phyloP scores from a whole-genome alignment of 2,797 vertebrate genomes.

The Allobates femoralis region DNA sequence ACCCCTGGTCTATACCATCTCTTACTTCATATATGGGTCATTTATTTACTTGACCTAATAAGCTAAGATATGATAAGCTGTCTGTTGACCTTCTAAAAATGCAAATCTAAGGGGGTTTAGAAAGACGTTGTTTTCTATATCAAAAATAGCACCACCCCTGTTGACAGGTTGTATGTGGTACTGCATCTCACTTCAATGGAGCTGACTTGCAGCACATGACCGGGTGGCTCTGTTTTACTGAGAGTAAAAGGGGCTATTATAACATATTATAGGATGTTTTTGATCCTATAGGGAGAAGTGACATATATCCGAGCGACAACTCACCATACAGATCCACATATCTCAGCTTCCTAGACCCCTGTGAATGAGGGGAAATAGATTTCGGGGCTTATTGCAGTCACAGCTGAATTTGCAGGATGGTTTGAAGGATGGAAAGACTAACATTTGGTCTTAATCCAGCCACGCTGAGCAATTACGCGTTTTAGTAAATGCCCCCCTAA shows the following conservation, averaged over 20 bases:
- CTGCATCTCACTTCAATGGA: not conserved
- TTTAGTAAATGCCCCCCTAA: slow-evolving; percentile 4
- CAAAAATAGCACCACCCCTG: not conserved
- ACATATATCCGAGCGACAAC: not conserved
- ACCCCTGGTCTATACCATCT: too few species aligned
- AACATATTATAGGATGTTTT: too few species aligned
- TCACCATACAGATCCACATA: not conserved
- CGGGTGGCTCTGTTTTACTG: not conserved
- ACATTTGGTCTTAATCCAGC: slow-evolving; percentile 16
- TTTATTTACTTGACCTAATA: too few species aligned
- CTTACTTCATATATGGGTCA: too few species aligned
- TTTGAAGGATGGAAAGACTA: not conserved
- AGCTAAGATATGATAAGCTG: too few species aligned
- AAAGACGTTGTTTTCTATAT: too few species aligned
- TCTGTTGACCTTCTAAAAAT: too few species aligned
- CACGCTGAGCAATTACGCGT: not conserved
- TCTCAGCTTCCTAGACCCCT: not conserved
- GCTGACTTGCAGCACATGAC: too few species aligned
- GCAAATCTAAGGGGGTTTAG: too few species aligned
- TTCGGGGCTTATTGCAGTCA: not conserved
- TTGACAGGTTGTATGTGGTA: not conserved
- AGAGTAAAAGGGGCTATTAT: too few species aligned
- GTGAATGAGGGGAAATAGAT: not conserved
- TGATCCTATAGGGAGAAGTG: not conserved
- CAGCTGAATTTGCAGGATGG: not conserved